Percentiles rank a stretch among this genome's conserved stretches.
phyloP scores from a whole-genome alignment of 2,113 vertebrate genomes.

The Bagarius yarrelli region DNA sequence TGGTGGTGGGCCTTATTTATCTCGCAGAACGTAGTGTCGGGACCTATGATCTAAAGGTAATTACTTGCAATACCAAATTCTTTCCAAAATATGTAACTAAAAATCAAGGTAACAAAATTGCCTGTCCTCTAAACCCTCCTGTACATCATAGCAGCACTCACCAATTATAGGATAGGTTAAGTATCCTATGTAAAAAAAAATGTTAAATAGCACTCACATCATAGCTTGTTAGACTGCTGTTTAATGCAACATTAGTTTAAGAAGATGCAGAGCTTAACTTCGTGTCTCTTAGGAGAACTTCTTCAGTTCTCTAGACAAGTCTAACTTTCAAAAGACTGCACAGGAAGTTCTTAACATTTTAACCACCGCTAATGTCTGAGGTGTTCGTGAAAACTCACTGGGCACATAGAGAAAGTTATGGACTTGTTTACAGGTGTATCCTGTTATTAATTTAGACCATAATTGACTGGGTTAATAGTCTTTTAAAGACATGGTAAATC shows the following conservation, averaged over 20 bases:
- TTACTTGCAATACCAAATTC: too few relatives aligned
- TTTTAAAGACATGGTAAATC: background rate
- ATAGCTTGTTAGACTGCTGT: background rate
- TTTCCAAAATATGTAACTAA: background rate
- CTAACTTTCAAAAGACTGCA: too few relatives aligned
- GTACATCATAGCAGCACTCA: background rate
- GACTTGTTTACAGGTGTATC: background rate
- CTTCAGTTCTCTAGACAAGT: too few relatives aligned
- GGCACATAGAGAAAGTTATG: background rate
- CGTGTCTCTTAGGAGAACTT: too few relatives aligned
- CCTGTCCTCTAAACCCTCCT: background rate
- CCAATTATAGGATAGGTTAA: background rate
- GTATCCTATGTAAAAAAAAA: background rate
- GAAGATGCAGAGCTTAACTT: too few relatives aligned
- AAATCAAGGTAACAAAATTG: background rate
- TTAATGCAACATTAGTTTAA: too few relatives aligned
- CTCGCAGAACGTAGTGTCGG: too few relatives aligned
- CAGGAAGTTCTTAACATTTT: too few relatives aligned
- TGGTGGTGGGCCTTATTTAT: too few relatives aligned
- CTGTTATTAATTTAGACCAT: background rate
- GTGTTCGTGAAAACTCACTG: background rate
- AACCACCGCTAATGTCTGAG: too few relatives aligned
- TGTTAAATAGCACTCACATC: background rate
- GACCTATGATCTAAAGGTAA: too few relatives aligned
- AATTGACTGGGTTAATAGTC: background rate